Base-by-base conservation (phyloP, 2,113 vertebrate genomes). In the Apistogramma diplotaenia region DNA sequence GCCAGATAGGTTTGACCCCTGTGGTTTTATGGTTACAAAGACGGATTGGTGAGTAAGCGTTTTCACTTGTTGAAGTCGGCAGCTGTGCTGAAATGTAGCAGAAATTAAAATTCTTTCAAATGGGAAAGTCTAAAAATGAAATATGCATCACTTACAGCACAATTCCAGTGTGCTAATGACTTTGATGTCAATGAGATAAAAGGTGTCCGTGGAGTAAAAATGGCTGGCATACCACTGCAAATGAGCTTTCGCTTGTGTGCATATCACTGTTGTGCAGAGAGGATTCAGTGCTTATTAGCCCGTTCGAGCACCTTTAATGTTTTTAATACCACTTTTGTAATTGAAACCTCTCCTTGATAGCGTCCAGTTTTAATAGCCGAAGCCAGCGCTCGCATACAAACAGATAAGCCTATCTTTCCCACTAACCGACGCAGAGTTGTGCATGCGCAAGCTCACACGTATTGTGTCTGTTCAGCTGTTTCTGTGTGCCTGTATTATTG, bases 121-220 rank as follows among this genome's bases (percentile, higher is more conserved):
- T n/a, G n/a, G n/a, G n/a, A n/a, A n/a, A n/a, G n/a, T n/a, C n/a
- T n/a, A n/a, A n/a, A n/a, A n/a, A n/a, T 35, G 27, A 88, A 65
- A 78, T 60, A 46, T 49, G 29, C 51, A 73, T 11, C 56, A 58
- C 19, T 79, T 65, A 60, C 51, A 86, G 23, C 58, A 73, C 31
- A 57, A 46, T 61, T 83, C 35, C 51, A 2, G 9, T 76, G 60
- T 49, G 31, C 60, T 83, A 86, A 87, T 90, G 79, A 78, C 74
- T 85, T 85, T 76, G 67, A 90, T 89, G 79, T 83, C 67, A 82
- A 31, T 78, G 56, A 89, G 81, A 87, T 82, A 82, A 76, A 80
- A 87, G 19, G 40, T 58, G 27, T 77, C 58, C 78, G 37, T 12
- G 2, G 43, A 78, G 76, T 51, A 60, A 84, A 84, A 81, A 79